Conservation (phyloP, 2,888 invertebrate species). For the Drosophila fulvimacula region DNA sequence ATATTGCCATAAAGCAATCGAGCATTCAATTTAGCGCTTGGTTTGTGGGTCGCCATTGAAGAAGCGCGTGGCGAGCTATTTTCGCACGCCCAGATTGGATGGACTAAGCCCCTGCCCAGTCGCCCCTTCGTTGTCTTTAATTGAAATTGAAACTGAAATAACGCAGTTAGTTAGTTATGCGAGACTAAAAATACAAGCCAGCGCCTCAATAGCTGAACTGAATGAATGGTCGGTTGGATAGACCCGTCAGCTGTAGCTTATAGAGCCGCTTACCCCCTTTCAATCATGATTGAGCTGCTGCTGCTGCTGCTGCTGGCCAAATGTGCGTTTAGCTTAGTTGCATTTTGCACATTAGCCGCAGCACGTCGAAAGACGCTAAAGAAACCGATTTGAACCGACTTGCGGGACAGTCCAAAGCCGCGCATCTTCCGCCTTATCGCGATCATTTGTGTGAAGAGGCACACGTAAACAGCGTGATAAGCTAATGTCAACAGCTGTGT, state of each 20-base stretch:
- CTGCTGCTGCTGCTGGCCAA: constrained; percentile 13
- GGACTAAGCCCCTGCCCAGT: neutral
- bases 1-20: constrained; percentile 53
- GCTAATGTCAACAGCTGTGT: constrained; percentile 32
- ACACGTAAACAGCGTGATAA: constrained; percentile 76
- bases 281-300: constrained; percentile 10
- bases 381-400: constrained; percentile 35
- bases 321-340: constrained; percentile 43
- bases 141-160: constrained; percentile 76
- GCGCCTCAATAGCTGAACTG: constrained; percentile 37
- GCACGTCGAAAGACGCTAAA: constrained; percentile 20
- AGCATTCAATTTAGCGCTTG: constrained; percentile 64
- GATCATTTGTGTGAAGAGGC: constrained; percentile 12
- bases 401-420: neutral
- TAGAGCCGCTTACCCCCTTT: neutral
- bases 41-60: constrained; percentile 49
- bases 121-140: constrained; percentile 50
- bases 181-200: constrained; percentile 66
- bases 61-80: constrained; percentile 59
- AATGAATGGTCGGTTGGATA: constrained; percentile 23
- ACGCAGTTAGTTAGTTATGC: constrained; percentile 66
- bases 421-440: constrained; percentile 26
- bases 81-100: constrained; percentile 67
- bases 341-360: constrained; percentile 41
- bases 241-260: constrained; percentile 3